phyloP scores from a whole-genome alignment of 2,113 vertebrate genomes.

The Odobenus rosmarus region DNA sequence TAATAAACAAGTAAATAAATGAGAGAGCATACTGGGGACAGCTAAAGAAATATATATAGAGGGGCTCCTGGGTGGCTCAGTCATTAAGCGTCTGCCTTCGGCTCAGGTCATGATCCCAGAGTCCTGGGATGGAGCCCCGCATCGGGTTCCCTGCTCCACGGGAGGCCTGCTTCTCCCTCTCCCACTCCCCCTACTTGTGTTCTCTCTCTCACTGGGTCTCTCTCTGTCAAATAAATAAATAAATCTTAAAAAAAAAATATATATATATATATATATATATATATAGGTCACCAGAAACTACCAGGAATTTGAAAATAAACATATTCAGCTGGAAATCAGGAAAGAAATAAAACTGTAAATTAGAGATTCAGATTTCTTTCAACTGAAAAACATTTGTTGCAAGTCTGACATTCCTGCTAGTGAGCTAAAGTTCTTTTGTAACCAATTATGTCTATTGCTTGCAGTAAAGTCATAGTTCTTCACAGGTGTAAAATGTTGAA shows the following conservation, averaged over 20 bases:
- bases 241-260: not conserved
- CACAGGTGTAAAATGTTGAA: conserved; percentile 56
- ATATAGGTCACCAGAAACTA: not conserved
- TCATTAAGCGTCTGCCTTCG: too few species aligned
- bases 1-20: not conserved
- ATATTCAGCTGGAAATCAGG: not conserved
- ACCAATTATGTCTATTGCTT: not conserved
- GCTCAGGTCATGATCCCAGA: too few species aligned
- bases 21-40: not conserved
- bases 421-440: conserved; percentile 21
- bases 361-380: conserved; percentile 26
- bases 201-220: too few species aligned
- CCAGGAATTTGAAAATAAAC: not conserved
- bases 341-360: not conserved
- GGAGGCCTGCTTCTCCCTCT: too few species aligned
- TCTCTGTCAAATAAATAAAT: not conserved
- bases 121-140: too few species aligned
- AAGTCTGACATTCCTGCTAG: not conserved
- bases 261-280: not conserved
- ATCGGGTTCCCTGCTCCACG: too few species aligned
- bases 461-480: conserved; percentile 50
- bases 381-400: not conserved
- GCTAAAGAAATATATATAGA: not conserved
- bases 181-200: too few species aligned
- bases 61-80: too few species aligned